phyloP scores from a whole-genome alignment of 53 echinoderm and acorn worm genomes.

The Astropecten irregularis region DNA sequence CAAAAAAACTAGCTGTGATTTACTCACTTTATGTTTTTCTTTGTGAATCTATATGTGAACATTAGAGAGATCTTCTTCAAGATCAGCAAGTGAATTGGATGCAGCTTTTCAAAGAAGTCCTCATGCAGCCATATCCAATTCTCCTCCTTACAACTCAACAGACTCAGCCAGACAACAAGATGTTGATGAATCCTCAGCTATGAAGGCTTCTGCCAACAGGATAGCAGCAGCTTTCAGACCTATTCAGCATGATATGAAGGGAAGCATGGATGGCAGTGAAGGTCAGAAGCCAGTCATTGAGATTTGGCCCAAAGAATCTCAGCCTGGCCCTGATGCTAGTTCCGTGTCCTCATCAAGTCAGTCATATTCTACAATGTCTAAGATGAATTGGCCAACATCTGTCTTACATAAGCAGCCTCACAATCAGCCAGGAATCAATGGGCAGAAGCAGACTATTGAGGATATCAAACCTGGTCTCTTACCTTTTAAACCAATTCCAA shows the following conservation, averaged over 20 bases:
- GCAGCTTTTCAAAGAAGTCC: background rate
- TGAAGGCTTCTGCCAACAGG: conserved; percentile 31
- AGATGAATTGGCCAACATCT: conserved; percentile 17
- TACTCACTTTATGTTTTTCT: no score
- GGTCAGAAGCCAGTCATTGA: conserved; percentile 28
- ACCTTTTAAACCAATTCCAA: conserved; percentile 64
- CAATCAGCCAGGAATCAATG: background rate
- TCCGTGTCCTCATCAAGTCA: no score
- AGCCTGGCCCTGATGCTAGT: background rate
- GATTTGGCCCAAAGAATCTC: conserved; percentile 32
- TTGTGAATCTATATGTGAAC: no score
- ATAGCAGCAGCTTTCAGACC: conserved; percentile 72
- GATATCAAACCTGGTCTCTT: conserved; percentile 10
- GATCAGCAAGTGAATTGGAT: background rate
- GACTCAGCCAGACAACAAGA: background rate
- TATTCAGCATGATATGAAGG: conserved; percentile 32
- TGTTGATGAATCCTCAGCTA: background rate
- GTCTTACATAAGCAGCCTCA: background rate
- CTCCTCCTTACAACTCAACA: background rate
- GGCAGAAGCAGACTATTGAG: background rate
- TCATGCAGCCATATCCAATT: background rate
- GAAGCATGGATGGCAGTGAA: background rate
- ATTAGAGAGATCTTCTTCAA: background rate
- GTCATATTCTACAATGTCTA: background rate
- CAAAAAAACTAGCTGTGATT: no score